A percentile compares a stretch with the other conserved stretches of the same genome.
phyloP scores from a whole-genome alignment of 2,113 vertebrate genomes.

The Motacilla alba region DNA sequence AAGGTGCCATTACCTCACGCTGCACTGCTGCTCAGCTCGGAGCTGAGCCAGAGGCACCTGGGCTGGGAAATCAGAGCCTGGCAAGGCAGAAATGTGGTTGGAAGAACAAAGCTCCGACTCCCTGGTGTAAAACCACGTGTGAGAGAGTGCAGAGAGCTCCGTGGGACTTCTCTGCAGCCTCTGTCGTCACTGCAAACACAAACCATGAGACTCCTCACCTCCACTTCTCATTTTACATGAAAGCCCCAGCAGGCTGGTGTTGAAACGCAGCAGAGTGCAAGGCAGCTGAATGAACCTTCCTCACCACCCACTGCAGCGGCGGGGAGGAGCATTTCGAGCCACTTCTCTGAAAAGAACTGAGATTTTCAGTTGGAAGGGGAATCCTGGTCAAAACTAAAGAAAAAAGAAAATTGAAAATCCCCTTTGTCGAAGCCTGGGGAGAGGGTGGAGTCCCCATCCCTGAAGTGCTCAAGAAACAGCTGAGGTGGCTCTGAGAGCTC shows the following conservation, averaged over 20 bases:
- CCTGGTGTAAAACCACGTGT: too few relatives aligned
- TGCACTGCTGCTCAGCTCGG: neutral
- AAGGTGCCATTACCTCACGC: neutral
- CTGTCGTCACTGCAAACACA: neutral
- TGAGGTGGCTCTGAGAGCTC: neutral
- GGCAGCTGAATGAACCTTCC: neutral
- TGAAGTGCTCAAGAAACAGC: neutral
- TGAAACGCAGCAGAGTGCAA: neutral
- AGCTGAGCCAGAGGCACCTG: neutral
- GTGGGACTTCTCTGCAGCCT: neutral
- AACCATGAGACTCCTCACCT: neutral
- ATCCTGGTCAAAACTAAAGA: neutral
- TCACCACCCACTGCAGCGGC: neutral
- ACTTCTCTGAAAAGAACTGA: neutral
- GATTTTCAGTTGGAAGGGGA: neutral
- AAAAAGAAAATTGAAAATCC: neutral
- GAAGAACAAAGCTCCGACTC: accelerated
- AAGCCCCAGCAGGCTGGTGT: accelerated
- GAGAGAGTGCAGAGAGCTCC: neutral
- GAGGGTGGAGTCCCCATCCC: neutral
- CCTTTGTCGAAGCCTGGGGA: neutral
- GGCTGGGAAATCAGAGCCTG: neutral
- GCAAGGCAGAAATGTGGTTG: neutral
- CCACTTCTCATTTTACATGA: neutral
- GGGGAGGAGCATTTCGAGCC: neutral